Evolutionary conservation across 1,140 invertebrate species (phyloP).

Genomic region (Subanguina moxae): DNA sequence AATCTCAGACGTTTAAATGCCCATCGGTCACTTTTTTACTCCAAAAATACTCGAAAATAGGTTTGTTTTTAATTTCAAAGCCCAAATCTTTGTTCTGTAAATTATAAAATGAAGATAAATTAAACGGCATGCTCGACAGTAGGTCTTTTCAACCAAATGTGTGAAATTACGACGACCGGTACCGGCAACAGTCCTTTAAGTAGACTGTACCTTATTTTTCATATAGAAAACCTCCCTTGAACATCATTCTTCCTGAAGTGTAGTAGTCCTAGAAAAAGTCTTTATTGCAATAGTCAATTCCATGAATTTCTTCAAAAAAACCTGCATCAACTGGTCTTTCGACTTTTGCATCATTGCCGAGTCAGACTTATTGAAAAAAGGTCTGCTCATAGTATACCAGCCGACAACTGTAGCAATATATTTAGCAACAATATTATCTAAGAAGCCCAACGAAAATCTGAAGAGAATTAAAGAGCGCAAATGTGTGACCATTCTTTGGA

Average conservation of each 20-base stretch:
- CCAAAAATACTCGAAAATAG: no score
- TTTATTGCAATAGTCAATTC: no score
- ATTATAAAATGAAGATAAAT: no score
- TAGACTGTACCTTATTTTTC: no score
- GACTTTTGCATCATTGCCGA: slow-evolving; percentile 52
- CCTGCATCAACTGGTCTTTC: slow-evolving; percentile 56
- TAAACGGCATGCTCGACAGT: no score
- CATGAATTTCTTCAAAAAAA: slow-evolving; percentile 19
- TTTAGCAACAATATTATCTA: slow-evolving; percentile 93
- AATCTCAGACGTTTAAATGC: no score
- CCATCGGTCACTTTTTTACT: no score
- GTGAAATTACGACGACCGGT: no score
- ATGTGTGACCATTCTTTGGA: slow-evolving; percentile 81
- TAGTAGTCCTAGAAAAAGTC: slow-evolving; percentile 73
- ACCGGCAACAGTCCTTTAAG: no score
- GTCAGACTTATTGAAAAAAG: slow-evolving; percentile 73
- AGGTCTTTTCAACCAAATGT: no score
- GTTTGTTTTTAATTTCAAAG: no score
- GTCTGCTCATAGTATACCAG: slow-evolving; percentile 86
- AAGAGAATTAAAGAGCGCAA: slow-evolving; percentile 84
- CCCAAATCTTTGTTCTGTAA: no score
- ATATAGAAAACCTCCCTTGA: slow-evolving; percentile 65
- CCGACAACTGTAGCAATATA: slow-evolving; percentile 88
- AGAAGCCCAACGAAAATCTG: slow-evolving; percentile 81
- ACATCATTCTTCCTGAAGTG: slow-evolving; percentile 89